phyloP scores from a whole-genome alignment of 2,888 invertebrate genomes.

The Ectobius pallidus region DNA sequence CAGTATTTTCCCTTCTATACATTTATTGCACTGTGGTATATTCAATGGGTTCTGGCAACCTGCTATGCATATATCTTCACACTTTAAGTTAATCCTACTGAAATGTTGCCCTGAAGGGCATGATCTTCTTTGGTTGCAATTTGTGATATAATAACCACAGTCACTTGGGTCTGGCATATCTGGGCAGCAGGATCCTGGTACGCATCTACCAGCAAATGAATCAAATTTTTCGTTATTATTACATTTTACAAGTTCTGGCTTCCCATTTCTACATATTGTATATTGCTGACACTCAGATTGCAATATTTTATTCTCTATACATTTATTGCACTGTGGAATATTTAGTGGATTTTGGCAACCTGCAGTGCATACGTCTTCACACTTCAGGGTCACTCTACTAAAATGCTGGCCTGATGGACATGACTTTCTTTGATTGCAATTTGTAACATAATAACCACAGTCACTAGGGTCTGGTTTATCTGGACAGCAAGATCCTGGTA shows the following conservation, averaged over 20 bases:
- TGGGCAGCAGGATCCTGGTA: not conserved
- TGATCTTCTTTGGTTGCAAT: not conserved
- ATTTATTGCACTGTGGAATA: not conserved
- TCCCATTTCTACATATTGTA: not conserved
- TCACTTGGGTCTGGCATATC: not conserved
- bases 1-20: constrained; percentile 12
- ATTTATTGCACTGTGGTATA: not conserved
- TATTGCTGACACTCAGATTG: not conserved
- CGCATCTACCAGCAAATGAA: not conserved
- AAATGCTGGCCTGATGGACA: not conserved
- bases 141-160: constrained; percentile 1
- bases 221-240: not conserved
- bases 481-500: not conserved
- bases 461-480: not conserved
- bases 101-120: not conserved
- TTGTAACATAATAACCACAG: not conserved
- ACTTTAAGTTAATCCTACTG: not conserved
- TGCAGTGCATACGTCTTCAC: not conserved
- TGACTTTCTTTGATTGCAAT: not conserved
- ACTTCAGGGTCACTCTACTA: not conserved
- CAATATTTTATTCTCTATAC: not conserved
- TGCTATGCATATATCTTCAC: constrained; percentile 2
- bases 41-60: not conserved
- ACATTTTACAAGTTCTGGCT: not conserved
- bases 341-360: not conserved